Base-by-base conservation (phyloP, 2,888 invertebrate species). In the Mesopsocus fuscifrons region DNA sequence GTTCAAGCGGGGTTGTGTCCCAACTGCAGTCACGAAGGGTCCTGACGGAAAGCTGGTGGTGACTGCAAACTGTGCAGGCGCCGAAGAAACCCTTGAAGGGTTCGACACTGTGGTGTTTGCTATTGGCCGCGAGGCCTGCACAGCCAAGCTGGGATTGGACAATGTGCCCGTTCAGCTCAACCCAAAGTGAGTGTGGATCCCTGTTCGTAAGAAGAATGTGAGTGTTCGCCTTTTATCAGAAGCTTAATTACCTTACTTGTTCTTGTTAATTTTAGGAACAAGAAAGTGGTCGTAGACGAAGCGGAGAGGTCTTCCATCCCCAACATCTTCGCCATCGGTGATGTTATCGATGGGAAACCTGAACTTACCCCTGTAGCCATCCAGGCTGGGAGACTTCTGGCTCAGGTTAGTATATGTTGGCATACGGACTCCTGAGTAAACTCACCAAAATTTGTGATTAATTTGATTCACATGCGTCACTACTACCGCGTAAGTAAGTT, bases 311-410 rank as follows among this genome's bases (percentile, higher is more conserved):
- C 68, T 2, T 62, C 55, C 41, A 55, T 64, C 21, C 55, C 61
- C 4, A 59, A 69, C 53, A 61, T 74, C 21, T 74, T 64, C 56
- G 73, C 72, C 17, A 62, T 75, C 43, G 74, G 74, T 5, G 74
- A 75, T 54, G 61, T 67, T 18, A 54, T 63, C 42, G 63, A 68
- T 44, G 67, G 65, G 2, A 59, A 62, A 44, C 60, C 64, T 3
- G 71, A 75, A 54, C 56, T 75, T 17, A 72, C 74, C 1, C 73
- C 73, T 2, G 69, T 72, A 1, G 66, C 67, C 6, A 64, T 66
- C 45, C 62, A 65, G 49, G 69, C 72, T 17, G 74, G 72, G 16
- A 56, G 59, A 45, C 58, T 69, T 2, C 57, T 75, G 17, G 67
- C 68, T 31, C 55, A 59, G 47, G 55, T 56, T 49, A 45, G n/a